phyloP scores from a whole-genome alignment of 2,797 vertebrate species.

The Gallinago nigripennis region DNA sequence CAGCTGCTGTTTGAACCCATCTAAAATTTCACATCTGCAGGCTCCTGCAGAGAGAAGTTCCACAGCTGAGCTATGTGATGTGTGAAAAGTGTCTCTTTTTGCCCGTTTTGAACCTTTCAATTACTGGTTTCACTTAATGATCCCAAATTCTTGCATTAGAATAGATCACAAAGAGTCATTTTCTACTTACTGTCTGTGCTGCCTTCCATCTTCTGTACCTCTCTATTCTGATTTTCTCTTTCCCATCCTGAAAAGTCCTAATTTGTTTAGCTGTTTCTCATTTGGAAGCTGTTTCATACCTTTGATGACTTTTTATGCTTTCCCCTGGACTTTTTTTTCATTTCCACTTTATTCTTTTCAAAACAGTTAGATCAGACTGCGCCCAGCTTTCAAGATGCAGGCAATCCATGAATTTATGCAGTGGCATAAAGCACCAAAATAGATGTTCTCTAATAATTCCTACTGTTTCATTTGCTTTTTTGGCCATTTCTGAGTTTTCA shows the following conservation, averaged over 20 bases:
- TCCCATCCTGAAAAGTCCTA: background rate
- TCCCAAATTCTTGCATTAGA: background rate
- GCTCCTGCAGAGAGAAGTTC: background rate
- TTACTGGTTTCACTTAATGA: background rate
- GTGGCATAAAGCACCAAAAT: background rate
- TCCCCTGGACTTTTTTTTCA: background rate
- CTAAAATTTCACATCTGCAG: background rate
- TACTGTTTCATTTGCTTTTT: background rate
- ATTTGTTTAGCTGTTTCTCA: background rate
- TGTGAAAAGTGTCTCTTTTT: background rate
- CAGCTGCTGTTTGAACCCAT: background rate
- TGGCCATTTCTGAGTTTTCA: background rate
- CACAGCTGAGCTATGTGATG: background rate
- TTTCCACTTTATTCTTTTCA: background rate
- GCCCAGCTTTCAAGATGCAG: background rate
- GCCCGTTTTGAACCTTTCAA: background rate
- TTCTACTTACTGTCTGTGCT: background rate
- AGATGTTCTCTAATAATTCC: background rate
- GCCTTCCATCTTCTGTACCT: background rate
- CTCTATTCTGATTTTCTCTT: background rate
- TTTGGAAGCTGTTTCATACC: background rate
- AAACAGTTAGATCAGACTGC: background rate
- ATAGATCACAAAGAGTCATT: background rate
- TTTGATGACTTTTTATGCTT: constrained; percentile 9
- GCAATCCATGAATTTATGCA: background rate